phyloP scores from a whole-genome alignment of 2,113 vertebrate species.

The Turnix velox region DNA sequence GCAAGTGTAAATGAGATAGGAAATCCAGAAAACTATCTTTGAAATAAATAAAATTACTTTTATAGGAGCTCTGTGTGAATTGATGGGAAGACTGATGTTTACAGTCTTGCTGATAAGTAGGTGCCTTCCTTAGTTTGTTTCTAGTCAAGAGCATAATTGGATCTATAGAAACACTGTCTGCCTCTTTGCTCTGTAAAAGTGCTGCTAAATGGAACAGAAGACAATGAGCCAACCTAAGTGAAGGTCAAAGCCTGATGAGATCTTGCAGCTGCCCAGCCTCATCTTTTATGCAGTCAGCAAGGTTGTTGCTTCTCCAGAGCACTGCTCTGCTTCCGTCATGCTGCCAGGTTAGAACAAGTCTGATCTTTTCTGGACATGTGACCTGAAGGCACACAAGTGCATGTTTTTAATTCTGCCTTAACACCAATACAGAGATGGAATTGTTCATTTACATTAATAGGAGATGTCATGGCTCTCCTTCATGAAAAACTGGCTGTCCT shows the following conservation, averaged over 20 bases:
- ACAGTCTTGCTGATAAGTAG: too few relatives aligned
- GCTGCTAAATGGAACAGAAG: conserved; percentile 63
- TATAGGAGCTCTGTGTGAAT: neutral
- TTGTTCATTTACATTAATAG: neutral
- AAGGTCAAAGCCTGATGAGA: conserved; percentile 67
- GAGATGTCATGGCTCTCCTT: neutral
- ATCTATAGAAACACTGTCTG: conserved; percentile 40
- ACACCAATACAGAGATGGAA: neutral
- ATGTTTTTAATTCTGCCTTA: neutral
- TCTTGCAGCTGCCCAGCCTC: conserved; percentile 39
- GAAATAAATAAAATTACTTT: neutral
- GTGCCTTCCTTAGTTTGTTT: conserved; percentile 22
- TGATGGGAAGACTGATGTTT: neutral
- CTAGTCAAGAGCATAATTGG: conserved; percentile 29
- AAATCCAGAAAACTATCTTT: neutral
- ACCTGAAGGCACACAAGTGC: neutral
- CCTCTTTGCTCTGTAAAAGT: conserved; percentile 53
- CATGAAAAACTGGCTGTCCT: neutral
- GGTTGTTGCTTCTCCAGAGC: conserved; percentile 15
- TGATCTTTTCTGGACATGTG: neutral
- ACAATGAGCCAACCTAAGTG: conserved; percentile 38
- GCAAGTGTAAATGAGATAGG: neutral
- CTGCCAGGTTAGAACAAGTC: neutral
- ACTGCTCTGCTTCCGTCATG: neutral
- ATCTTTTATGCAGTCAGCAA: conserved; percentile 46